Base-by-base conservation (phyloP, 1,140 invertebrate species). In the Bombus confusus region DNA sequence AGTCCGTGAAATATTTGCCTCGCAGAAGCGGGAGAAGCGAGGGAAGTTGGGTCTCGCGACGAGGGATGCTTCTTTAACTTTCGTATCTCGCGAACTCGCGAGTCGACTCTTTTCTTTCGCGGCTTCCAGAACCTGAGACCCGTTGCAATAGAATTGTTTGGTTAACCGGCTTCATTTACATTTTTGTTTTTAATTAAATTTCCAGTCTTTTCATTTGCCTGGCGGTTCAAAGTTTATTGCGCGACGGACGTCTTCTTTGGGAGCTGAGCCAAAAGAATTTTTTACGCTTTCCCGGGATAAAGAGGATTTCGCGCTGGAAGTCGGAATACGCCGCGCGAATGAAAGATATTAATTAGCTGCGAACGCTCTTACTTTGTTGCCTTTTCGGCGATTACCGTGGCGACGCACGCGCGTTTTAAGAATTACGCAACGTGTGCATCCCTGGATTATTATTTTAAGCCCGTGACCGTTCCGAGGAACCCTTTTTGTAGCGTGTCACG, bases 111-210 rank as follows among this genome's bases (percentile, higher is more conserved):
- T 81, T 68, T 68, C 28, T 41, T 25, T 52, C 81, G 28, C 28
- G 1, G 1, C 3, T 25, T 5, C 10, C 6, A 15, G 1, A 12
- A 22, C 13, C 9, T 2, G 9, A 37, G 22, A 6, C 22, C 28
- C 12, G 59, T 62, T n/a, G 47, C 12, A 25, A 83, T 64, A 22
- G 41, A 47, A 66, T 22, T 39, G 57, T 76, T 76, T 52, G 18
- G 28, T 3, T n/a, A n/a, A 52, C 22, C 13, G 13, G 62, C 73
- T 77, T 77, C 52, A 77, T 68, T 68, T 75, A 64, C 81, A 76
- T 68, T 68, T 66, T 47, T 39, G 41, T 31, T 68, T 77, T 68
- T 83, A 83, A 83, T 83, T 83, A 77, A 83, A 83, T 41, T 52
- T 41, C 13, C 73, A 22, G 12, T 31, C 25, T n/a, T 68, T 68